phyloP scores from a whole-genome alignment of 2,797 vertebrate species.

The Sebastes reedi region DNA sequence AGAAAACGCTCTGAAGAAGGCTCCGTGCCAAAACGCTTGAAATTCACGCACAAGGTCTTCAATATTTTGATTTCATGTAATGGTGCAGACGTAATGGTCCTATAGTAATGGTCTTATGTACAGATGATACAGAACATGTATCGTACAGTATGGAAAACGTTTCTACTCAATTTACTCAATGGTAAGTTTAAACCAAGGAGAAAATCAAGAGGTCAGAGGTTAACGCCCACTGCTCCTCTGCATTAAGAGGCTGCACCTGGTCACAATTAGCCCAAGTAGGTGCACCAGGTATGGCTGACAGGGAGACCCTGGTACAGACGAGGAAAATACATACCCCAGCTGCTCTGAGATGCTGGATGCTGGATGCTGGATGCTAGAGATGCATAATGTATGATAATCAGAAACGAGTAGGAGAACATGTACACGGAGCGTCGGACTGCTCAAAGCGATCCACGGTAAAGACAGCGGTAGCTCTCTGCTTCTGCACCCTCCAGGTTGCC shows the following conservation, averaged over 20 bases:
- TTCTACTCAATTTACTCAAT: neutral
- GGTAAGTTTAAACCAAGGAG: neutral
- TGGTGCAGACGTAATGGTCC: neutral
- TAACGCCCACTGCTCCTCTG: neutral
- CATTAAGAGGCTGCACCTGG: neutral
- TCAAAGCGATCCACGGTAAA: slow-evolving; percentile 8
- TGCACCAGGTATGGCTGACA: neutral
- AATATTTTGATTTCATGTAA: neutral
- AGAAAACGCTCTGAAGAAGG: too few relatives aligned
- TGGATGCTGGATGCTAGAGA: neutral
- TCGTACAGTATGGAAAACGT: neutral
- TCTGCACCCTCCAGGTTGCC: slow-evolving; percentile 12
- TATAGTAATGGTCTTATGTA: neutral
- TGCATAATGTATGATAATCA: slow-evolving; percentile 16
- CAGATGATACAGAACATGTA: neutral
- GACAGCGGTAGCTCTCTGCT: slow-evolving; percentile 17
- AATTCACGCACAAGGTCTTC: neutral
- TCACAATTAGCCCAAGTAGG: neutral
- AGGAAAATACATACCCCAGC: slow-evolving; percentile 4
- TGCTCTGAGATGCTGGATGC: slow-evolving; percentile 7
- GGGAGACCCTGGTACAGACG: neutral
- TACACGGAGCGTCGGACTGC: neutral
- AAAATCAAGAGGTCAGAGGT: neutral
- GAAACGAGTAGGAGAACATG: slow-evolving; percentile 1
- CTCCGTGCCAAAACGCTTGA: too few relatives aligned